Evolutionary conservation across 2,113 vertebrate genomes (phyloP), one percentile per base, ranked within the genome.

Genomic region (Monopterus albus): DNA sequence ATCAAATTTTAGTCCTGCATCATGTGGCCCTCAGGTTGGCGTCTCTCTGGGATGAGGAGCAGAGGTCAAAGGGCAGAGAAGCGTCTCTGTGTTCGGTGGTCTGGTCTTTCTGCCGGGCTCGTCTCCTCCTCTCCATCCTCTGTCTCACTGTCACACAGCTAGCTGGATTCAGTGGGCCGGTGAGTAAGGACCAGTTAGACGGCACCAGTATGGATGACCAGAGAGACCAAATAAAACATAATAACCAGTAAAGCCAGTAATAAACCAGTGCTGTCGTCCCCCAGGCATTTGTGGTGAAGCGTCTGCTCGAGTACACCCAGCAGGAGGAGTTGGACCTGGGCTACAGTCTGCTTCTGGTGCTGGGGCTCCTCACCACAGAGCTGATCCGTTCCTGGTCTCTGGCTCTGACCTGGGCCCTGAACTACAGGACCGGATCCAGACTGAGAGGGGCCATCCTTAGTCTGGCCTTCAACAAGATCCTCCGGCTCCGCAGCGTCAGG

Each of bases 151-250:
- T 97, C 90, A 97, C 96, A 0, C 96, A 97, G 89, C 93, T 98
- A 4, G 96, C 96, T 3, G 95, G 94, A 90, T 98, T 98, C 91
- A 95, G 95, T 89, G 96, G 96, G 85, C 96, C 96, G 94, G 96
- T 98, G 95, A 97, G 96, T 97, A 13, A 4, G 7, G 2, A 42
- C 46, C 38, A 21, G n/a, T 45, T 7, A 12, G 14, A 36, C 21
- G 31, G n/a, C n/a, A n/a, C n/a, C n/a, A n/a, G n/a, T n/a, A n/a
- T n/a, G n/a, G n/a, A 18, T 12, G 2, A 13, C 28, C n/a, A 18
- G 23, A 12, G 28, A 6, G 20, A 58, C 28, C 17, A 35, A 20
- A 2, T 21, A 1, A 2, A 3, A 1, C n/a, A 20, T 6, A 1
- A 14, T 2, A 6, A 18, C 33, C 36, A 29, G 21, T 26, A 31